Percentiles rank a stretch among this genome's conserved stretches.
Conservation (phyloP, 2,113 vertebrate species). For the Heptranchias perlo region DNA sequence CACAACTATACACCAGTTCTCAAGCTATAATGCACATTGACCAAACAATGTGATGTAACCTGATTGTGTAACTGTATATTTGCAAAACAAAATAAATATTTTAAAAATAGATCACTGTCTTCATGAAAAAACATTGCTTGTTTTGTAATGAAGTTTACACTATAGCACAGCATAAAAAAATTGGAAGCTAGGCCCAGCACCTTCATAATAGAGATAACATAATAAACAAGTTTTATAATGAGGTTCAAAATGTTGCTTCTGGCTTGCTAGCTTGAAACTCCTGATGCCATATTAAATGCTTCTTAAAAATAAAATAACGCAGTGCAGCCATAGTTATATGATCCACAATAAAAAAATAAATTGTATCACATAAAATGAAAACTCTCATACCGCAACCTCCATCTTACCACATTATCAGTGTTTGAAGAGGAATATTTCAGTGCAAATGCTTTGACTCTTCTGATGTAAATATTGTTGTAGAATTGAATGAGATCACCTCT, state of each 20-base stretch:
- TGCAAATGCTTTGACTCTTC: conserved; percentile 72
- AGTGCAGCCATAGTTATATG: neutral
- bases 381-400: neutral
- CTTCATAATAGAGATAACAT: too few species aligned
- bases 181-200: neutral
- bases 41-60: neutral
- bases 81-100: neutral
- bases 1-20: neutral
- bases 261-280: neutral
- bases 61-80: neutral
- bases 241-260: neutral
- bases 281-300: neutral
- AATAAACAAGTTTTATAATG: too few species aligned
- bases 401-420: conserved; percentile 28
- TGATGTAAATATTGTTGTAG: conserved; percentile 78
- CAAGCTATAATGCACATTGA: neutral
- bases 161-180: neutral
- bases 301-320: neutral
- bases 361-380: neutral
- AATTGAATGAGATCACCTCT: conserved; percentile 84
- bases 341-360: neutral
- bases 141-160: neutral
- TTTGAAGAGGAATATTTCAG: conserved; percentile 65
- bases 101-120: neutral
- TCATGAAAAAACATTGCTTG: neutral